These are phyloP conservation scores for Caprella mutica DNA, from an alignment of 2,888 invertebrate genomes.

Conservation along the genomic window DNA sequence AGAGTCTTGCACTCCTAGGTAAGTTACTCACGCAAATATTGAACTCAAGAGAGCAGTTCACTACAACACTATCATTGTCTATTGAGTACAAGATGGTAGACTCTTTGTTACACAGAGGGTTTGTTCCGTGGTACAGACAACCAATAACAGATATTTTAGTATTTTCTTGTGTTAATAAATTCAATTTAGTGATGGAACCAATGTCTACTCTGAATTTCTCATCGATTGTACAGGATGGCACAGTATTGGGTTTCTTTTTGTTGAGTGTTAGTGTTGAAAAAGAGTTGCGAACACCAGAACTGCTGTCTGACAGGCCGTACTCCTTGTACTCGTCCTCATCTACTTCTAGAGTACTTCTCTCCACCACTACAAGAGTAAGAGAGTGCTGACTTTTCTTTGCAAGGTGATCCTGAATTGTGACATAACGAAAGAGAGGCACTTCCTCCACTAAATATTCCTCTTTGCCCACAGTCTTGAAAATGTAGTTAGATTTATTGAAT, in stretches of 20 bases:
- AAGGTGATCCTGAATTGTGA: conserved; percentile 76
- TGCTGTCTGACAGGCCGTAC: conserved; percentile 46
- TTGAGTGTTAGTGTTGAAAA: conserved; percentile 55
- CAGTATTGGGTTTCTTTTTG: conserved; percentile 49
- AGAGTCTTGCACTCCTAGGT: conserved; percentile 77
- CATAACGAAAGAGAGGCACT: conserved; percentile 69
- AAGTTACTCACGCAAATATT: conserved; percentile 65
- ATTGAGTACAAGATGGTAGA: conserved; percentile 47
- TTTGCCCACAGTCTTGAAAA: conserved; percentile 47
- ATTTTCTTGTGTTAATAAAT: conserved; percentile 57
- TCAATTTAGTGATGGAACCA: conserved; percentile 61
- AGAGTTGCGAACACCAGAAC: conserved; percentile 47
- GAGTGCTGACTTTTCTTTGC: conserved; percentile 59
- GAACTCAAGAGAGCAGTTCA: conserved; percentile 25
- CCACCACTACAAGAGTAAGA: conserved; percentile 58
- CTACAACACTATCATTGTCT: conserved; percentile 34
- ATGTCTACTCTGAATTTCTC: conserved; percentile 58
- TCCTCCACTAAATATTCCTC: conserved; percentile 83
- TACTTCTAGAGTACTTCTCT: conserved; percentile 38
- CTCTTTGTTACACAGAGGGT: conserved; percentile 65
- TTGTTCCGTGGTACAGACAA: conserved; percentile 80
- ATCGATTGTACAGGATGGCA: conserved; percentile 60
- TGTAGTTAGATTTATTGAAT: conserved; percentile 7
- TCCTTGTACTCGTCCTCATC: conserved; percentile 46
- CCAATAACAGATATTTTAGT: conserved; percentile 64